Conservation (phyloP, 1,140 invertebrate species). For the Leptonema lineaticorne region DNA sequence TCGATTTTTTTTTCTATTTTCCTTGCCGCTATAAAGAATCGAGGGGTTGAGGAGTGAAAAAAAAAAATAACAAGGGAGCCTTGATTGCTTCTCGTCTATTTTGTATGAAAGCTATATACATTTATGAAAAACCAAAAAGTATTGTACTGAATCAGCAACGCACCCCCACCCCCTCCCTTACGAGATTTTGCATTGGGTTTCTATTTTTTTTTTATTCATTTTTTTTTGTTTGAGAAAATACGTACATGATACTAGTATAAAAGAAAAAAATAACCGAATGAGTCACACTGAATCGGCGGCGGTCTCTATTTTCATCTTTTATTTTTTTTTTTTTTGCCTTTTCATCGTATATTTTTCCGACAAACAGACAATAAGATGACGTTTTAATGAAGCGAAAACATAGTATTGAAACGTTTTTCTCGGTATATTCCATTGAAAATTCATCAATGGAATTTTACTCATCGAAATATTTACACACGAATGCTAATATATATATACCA, state of each 20-base stretch:
- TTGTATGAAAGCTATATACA: constrained; percentile 6
- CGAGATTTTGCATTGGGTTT: constrained; percentile 11
- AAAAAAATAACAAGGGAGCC: constrained; percentile 27
- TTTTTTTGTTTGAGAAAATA: neutral
- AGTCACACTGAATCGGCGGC: neutral
- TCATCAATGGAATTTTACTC: too few relatives aligned
- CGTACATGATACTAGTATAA: neutral
- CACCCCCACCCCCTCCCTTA: neutral
- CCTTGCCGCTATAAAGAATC: neutral
- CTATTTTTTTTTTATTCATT: neutral
- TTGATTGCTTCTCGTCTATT: constrained; percentile 25
- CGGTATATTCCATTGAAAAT: too few relatives aligned
- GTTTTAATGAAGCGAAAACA: too few relatives aligned
- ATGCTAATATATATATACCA: too few relatives aligned
- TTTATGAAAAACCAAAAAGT: neutral
- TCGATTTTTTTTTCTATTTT: constrained; percentile 5
- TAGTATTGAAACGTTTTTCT: too few relatives aligned
- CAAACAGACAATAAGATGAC: too few relatives aligned
- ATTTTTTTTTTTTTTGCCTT: too few relatives aligned
- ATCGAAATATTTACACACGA: too few relatives aligned
- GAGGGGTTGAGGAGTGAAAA: constrained; percentile 1
- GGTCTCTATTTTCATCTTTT: too few relatives aligned
- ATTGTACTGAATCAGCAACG: neutral
- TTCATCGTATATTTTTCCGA: too few relatives aligned
- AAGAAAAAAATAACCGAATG: too few relatives aligned